Base-by-base conservation (phyloP, 2,113 vertebrate species). In the Apodemus speciosus region DNA sequence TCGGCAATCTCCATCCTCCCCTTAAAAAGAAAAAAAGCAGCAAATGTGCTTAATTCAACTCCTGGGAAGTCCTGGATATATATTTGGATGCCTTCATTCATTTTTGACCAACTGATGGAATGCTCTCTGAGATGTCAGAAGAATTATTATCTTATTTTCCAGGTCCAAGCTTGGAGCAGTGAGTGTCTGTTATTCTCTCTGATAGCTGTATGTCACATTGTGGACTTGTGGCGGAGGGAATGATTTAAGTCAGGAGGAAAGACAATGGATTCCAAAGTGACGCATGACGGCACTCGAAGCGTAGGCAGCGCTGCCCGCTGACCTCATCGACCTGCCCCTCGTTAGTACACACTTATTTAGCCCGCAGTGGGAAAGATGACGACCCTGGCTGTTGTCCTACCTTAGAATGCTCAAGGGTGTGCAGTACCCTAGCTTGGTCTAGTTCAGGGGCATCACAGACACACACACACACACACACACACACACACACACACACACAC, bases 121-220 rank as follows among this genome's bases (percentile, higher is more conserved):
- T 85, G 20, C 30, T 88, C 88, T 96, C 90, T 14, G 88, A 86
- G 86, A 58, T 93, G 95, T 93, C 88, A 96, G 93, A 95, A 94
- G 79, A 97, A 93, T 95, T 94, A 97, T 94, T 96, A 69, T 96
- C 96, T 97, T 97, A 93, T 95, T 97, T 97, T 95, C 96, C 96
- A 96, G 96, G 96, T 93, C 95, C 96, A 95, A 93, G 73, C 90
- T 90, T 97, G 97, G 96, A 97, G 94, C 95, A 96, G 86, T 62
- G 94, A 93, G 95, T 95, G 94, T 89, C 95, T 96, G 95, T 96
- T 95, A 95, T 90, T 85, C 89, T 93, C 89, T 95, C 88, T 88
- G 95, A 75, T 49, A 95, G 95, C 79, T 96, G 18, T 86, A 85
- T 27, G 90, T 97, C 95, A 96, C 2, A 90, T 92, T 85, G 62